Evolutionary conservation across 2,113 vertebrate genomes (phyloP), one percentile per base, ranked within the genome.

Genomic region (Archocentrus centrarchus): DNA sequence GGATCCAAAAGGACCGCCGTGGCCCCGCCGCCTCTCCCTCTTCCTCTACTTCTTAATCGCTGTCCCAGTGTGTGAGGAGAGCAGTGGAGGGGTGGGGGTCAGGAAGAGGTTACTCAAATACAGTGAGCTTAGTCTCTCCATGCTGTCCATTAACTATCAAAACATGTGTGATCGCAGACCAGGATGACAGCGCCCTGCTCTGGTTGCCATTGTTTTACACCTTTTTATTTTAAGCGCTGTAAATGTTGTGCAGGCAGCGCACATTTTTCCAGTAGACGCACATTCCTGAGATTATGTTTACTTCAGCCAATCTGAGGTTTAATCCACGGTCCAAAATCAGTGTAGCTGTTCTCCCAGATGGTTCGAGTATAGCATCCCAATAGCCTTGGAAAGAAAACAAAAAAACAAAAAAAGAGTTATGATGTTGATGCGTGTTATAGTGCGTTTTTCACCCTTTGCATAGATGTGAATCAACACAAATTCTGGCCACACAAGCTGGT

Each of bases 61-160:
- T 59, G 82, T 82, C 87, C 87, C 86, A 58, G 87, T 68, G 84
- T 82, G 83, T 5, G 78, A 73, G 77, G 68, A 76, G 53, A 76
- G 77, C 78, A 39, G 80, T 39, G 84, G 86, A n/a, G 86, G 17
- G 58, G 61, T 6, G 50, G 60, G 55, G 94, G 94, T 96, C 94
- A 95, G 80, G 50, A 79, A 35, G 92, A 95, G 96, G 96, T 96
- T 96, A 96, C 82, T 92, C 93, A 95, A 96, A 96, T 95, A 96
- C 91, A 87, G 91, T 88, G 79, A 87, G 90, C 93, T 94, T 90
- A 91, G 93, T 89, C 93, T 91, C 89, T 88, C 89, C 91, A 87
- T 93, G 90, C 93, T 94, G 93, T 94, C 94, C 93, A 95, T 96
- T 95, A 95, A 94, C 94, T 93, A 94, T 93, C 63, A 95, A 96